Base-by-base conservation (phyloP, 2,888 invertebrate species). In the Ecdyonurus torrentis region DNA sequence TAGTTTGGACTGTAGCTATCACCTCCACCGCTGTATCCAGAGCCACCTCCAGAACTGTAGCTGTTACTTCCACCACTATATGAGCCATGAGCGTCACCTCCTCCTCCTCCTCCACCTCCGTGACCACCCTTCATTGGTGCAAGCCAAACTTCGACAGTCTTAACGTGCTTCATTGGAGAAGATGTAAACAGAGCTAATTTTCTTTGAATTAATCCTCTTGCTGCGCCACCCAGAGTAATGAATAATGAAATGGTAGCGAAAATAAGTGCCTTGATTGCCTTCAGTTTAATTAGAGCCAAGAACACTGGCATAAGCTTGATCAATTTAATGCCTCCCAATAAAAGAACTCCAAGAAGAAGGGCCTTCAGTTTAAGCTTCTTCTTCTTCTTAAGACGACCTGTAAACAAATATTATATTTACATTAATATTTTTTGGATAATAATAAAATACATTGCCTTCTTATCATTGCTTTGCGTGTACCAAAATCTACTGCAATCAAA, bases 211-310 rank as follows among this genome's bases (percentile, higher is more conserved):
- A 55, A 20, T 20, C 55, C 55, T 55, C 55, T 55, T n/a, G 55
- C 55, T 7, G 55, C 55, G 7, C 55, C 55, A 20, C 55, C 55
- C 5, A 55, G 22, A n/a, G 19, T 55, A n/a, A 55, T 55, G 19
- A 22, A n/a, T n/a, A 55, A 55, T 10, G 55, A 55, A n/a, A 55
- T 55, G 55, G 5, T n/a, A n/a, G 55, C n/a, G 55, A 55, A 55
- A 55, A 55, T 55, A n/a, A 55, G 5, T 10, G 70, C 70, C 64
- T 70, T 71, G 61, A 72, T 63, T 2, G 68, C 69, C 65, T 68
- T 77, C 69, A 80, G 79, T 74, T 82, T 83, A 1, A 83, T 77
- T 63, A 83, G 59, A 19, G 59, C 63, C 1, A 63, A 52, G n/a
- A 59, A 50, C 2, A 50, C 63, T 52, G 59, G 59, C 59, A 63